A percentile compares a stretch with the other conserved stretches of the same genome.
phyloP scores from a whole-genome alignment of 2,797 vertebrate species.

The Acipenser ruthenus region DNA sequence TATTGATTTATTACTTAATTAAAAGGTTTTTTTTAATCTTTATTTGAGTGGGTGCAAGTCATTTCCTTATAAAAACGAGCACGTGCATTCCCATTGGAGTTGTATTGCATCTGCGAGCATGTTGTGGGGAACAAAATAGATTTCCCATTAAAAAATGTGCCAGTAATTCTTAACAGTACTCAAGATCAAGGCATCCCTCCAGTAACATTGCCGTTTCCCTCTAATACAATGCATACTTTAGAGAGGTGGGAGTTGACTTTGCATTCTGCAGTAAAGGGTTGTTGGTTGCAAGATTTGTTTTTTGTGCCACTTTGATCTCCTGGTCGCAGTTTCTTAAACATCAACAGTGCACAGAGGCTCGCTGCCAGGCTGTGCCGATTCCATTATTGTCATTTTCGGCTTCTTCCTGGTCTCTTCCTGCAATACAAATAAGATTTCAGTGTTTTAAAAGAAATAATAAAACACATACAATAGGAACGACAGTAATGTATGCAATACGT shows the following conservation, averaged over 20 bases:
- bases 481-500: no score
- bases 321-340: conserved; percentile 54
- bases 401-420: conserved; percentile 95
- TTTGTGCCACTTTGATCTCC: conserved; percentile 36
- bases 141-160: not conserved
- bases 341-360: conserved; percentile 96
- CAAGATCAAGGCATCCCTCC: conserved; percentile 17
- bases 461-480: no score
- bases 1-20: no score
- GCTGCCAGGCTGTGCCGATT: conserved; percentile 89
- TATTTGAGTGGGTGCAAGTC: no score
- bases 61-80: no score
- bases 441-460: not conserved
- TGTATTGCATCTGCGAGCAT: no score
- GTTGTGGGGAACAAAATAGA: no score
- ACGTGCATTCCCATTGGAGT: no score
- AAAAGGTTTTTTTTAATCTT: no score
- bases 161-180: conserved; percentile 2
- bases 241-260: conserved; percentile 34
- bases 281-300: conserved; percentile 15
- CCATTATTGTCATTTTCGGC: conserved; percentile 96
- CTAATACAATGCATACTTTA: conserved; percentile 57
- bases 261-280: conserved; percentile 36
- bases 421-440: conserved; percentile 14
- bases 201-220: conserved; percentile 62